phyloP scores from a whole-genome alignment of 37 sponge, comb jelly and placozoan genomes.

The Petrosia ficiformis region DNA sequence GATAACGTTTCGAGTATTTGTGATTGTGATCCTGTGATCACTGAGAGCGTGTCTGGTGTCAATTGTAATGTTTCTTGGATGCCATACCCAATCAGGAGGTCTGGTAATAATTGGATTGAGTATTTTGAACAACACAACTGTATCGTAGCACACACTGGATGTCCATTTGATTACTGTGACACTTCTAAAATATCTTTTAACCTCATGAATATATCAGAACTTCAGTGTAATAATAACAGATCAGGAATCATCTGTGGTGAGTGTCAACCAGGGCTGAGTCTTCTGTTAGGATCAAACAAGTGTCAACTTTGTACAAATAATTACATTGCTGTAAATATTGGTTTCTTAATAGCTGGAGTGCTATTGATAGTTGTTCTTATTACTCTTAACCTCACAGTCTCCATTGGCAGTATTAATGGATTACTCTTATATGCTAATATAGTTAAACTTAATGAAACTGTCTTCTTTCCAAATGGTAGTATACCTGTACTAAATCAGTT shows the following conservation, averaged over 20 bases:
- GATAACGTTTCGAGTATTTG: background rate
- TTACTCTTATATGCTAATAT: no score
- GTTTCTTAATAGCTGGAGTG: background rate
- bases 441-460: no score
- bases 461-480: no score
- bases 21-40: background rate
- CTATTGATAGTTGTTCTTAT: background rate
- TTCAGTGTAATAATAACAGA: conserved; percentile 7
- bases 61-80: background rate
- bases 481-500: no score
- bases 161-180: background rate
- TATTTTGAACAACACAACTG: background rate
- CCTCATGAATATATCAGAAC: background rate
- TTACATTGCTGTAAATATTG: background rate
- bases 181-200: background rate
- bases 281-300: background rate
- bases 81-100: background rate
- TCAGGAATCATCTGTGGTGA: conserved; percentile 24
- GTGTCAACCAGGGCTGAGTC: no score
- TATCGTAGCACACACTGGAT: background rate
- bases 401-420: background rate
- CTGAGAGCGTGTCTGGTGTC: background rate
- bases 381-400: conserved; percentile 3
- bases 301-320: background rate
- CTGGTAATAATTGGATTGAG: background rate